Evolutionary conservation across 2,888 invertebrate genomes (phyloP).

Genomic region (Apodemia hepburni): DNA sequence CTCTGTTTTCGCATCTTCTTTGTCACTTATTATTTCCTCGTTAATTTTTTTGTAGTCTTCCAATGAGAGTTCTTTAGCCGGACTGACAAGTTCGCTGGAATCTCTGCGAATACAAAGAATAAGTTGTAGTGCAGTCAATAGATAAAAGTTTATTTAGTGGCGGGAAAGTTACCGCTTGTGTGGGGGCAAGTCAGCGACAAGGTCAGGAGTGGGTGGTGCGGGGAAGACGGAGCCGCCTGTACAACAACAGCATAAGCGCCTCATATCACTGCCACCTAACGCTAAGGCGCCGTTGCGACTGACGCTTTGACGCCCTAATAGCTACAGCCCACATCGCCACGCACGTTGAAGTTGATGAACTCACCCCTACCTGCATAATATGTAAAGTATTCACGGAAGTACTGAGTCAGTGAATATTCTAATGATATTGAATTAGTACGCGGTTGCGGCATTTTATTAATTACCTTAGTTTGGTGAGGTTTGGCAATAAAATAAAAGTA

Average conservation of each 20-base stretch:
- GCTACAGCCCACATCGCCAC: constrained; percentile 41
- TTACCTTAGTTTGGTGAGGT: constrained; percentile 31
- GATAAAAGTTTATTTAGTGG: constrained; percentile 29
- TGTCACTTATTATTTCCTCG: constrained; percentile 32
- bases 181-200: constrained; percentile 65
- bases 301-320: constrained; percentile 45
- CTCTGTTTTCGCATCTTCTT: constrained; percentile 29
- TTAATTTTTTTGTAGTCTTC: constrained; percentile 35
- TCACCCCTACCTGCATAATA: constrained; percentile 57
- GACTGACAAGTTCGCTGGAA: constrained; percentile 54
- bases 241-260: constrained; percentile 63
- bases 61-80: constrained; percentile 35
- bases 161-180: constrained; percentile 57
- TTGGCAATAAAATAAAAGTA: constrained; percentile 25
- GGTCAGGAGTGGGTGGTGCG: constrained; percentile 54
- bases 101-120: constrained; percentile 49
- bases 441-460: constrained; percentile 25
- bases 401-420: constrained; percentile 19
- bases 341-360: constrained; percentile 54
- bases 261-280: constrained; percentile 42
- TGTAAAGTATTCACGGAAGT: constrained; percentile 48
- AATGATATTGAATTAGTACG: constrained; percentile 8
- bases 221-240: constrained; percentile 45
- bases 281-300: constrained; percentile 62
- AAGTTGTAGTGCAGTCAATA: constrained; percentile 22